Evolutionary conservation across 2,113 vertebrate genomes (phyloP), one percentile per base, ranked within the genome.

Genomic region (Boulengeromyrus knoepffleri): DNA sequence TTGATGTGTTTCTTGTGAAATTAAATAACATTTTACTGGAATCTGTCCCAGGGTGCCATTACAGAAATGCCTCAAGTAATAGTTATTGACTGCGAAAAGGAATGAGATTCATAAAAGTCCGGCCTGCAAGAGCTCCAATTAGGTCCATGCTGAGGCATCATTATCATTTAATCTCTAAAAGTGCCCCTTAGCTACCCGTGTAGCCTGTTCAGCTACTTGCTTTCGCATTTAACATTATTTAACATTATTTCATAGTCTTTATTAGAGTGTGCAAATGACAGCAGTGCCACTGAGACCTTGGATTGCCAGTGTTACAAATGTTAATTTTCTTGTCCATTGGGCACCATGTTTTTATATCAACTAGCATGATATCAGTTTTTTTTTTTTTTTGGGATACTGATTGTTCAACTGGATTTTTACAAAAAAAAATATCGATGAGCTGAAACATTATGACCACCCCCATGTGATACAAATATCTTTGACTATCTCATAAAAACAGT

Each of bases 111-210:
- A 91, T 90, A 90, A 89, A 85, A 45, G 39, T 56, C 5, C 42
- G 70, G 19, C 58, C 74, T 83, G 58, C 88, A 86, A 50, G 77
- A 86, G 52, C 80, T 89, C 89, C 85, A 66, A 53, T 91, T 49
- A 62, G 90, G 70, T 13, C 87, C 27, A 39, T 89, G 87, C 91
- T 93, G 90, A 91, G 89, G 49, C 56, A 56, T 85, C 90, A 87
- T 91, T 91, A 91, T 91, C 88, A 88, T 92, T 91, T 88, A 89
- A 92, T 92, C 88, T 85, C 86, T 87, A 89, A 92, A 90, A 92
- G 89, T 92, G 85, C 88, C 19, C 31, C 58, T 62, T 17, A 42
- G 90, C 83, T 58, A 84, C 42, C 89, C 66, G 1, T 86, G 88
- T 27, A 89, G 88, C 45, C 52, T 56, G 27, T 89, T 85, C 84